These are phyloP conservation scores for Brenthis ino DNA, from an alignment of 2,888 invertebrate species.

Conservation along the genomic window DNA sequence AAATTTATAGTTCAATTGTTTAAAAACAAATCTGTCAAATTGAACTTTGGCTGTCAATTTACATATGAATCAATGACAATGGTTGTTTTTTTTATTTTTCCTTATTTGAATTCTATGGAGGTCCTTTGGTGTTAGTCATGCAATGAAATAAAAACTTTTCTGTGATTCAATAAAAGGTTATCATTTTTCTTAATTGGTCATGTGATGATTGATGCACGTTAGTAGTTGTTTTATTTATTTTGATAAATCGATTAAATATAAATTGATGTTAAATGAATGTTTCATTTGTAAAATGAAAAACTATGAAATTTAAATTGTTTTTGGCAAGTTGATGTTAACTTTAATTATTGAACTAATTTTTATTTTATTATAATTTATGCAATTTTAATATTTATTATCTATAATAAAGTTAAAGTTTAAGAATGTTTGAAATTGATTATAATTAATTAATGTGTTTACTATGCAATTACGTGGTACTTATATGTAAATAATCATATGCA, in stretches of 20 bases:
- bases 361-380: too few relatives aligned
- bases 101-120: neutral
- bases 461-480: neutral
- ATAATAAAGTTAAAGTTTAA: neutral
- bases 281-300: neutral
- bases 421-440: neutral
- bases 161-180: too few relatives aligned
- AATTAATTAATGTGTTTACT: neutral
- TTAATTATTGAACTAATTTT: too few relatives aligned
- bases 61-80: neutral
- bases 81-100: neutral
- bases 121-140: too few relatives aligned
- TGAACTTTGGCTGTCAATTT: slow-evolving; percentile 10
- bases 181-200: neutral
- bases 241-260: neutral
- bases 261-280: neutral
- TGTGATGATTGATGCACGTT: neutral
- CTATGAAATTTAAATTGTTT: too few relatives aligned
- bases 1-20: slow-evolving; percentile 38
- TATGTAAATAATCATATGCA: neutral
- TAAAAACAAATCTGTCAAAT: slow-evolving; percentile 24
- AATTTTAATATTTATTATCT: neutral
- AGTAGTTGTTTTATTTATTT: neutral
- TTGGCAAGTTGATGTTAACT: too few relatives aligned
- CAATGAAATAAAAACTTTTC: too few relatives aligned